Evolutionary conservation across 2,888 invertebrate species (phyloP).

Genomic region (Nezara viridula): DNA sequence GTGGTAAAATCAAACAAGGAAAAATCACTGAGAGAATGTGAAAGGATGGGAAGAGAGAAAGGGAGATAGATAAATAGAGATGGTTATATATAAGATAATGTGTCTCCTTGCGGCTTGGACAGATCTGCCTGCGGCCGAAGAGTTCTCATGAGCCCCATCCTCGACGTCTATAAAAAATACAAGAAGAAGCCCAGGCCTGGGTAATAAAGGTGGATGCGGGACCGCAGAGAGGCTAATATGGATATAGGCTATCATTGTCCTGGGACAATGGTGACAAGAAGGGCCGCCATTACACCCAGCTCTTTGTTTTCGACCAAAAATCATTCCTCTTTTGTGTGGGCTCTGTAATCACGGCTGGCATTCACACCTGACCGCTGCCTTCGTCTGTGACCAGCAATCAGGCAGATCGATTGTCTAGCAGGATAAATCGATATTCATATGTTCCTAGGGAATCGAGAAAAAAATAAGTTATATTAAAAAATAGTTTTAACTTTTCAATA

Average conservation of each 20-base stretch:
- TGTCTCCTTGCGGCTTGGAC: background rate
- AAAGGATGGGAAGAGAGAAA: background rate
- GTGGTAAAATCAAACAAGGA: too few species aligned
- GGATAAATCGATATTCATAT: background rate
- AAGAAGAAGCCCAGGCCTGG: background rate
- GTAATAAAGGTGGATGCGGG: slow-evolving; percentile 40
- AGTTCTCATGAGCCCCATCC: slow-evolving; percentile 4
- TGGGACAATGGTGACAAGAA: slow-evolving; percentile 44
- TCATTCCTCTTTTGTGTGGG: background rate
- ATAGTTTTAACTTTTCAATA: too few species aligned
- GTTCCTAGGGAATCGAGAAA: too few species aligned
- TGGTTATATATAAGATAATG: background rate
- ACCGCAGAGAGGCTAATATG: background rate
- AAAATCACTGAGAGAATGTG: background rate
- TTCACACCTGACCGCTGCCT: slow-evolving; percentile 10
- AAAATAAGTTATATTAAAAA: too few species aligned
- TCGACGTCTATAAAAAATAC: background rate
- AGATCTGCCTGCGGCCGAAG: background rate
- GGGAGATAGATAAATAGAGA: background rate
- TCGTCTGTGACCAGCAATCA: background rate
- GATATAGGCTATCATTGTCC: slow-evolving; percentile 43
- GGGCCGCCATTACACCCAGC: background rate
- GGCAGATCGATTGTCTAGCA: background rate
- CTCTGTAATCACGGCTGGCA: background rate
- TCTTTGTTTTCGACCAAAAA: slow-evolving; percentile 43